phyloP scores from a whole-genome alignment of 2,797 vertebrate genomes.

The Enteromius anoplus region DNA sequence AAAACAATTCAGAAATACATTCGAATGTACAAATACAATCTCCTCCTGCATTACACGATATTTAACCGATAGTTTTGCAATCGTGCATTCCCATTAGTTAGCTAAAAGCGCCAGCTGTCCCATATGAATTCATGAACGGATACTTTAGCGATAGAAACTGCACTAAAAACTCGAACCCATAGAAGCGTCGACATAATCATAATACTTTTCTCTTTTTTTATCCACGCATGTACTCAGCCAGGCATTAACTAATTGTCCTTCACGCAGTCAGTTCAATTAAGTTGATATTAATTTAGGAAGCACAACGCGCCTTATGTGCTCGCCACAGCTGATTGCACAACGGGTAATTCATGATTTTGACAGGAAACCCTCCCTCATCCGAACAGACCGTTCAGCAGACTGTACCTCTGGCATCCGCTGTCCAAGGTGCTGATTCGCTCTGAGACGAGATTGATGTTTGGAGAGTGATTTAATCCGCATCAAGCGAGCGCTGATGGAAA shows the following conservation, averaged over 20 bases:
- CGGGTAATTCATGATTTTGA: conserved; percentile 44
- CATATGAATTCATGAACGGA: neutral
- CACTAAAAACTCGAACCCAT: conserved; percentile 22
- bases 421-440: conserved; percentile 53
- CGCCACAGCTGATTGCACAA: conserved; percentile 43
- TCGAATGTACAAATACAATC: too few species aligned
- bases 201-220: conserved; percentile 22
- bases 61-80: neutral
- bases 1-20: neutral
- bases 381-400: conserved; percentile 42
- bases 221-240: conserved; percentile 16
- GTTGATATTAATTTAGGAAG: conserved; percentile 45
- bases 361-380: conserved; percentile 30
- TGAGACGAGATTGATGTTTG: conserved; percentile 45
- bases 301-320: conserved; percentile 40
- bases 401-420: conserved; percentile 54
- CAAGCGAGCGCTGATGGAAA: conserved; percentile 34
- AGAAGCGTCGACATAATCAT: conserved; percentile 1
- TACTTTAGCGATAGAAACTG: conserved; percentile 15
- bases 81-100: conserved; percentile 1
- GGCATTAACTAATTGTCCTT: conserved; percentile 42
- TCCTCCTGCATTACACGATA: neutral
- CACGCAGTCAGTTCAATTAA: conserved; percentile 39
- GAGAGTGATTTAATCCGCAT: conserved; percentile 56
- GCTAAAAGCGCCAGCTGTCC: conserved; percentile 10